Base-by-base conservation (phyloP, 53 echinoderm and acorn worm genomes). In the Echinometra lucunter region DNA sequence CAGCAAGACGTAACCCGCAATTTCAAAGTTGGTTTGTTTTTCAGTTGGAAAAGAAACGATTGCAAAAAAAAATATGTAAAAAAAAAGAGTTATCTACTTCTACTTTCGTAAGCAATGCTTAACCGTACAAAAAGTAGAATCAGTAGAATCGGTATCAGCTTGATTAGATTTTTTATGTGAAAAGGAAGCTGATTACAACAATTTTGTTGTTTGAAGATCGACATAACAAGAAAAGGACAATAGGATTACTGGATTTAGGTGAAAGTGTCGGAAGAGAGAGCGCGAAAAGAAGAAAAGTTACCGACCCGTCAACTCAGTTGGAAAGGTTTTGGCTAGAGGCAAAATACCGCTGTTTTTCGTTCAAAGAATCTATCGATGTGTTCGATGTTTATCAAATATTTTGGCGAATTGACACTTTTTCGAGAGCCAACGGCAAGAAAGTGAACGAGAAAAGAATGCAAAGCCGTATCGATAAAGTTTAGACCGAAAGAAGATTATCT, bases 331-430 rank as follows among this genome's bases (percentile, higher is more conserved):
- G n/a, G 89, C 89, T 89, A n/a, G 58, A 60, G 60, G 89, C 57
- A 89, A 60, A 89, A 89, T 60, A 28, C 85, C 85, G n/a, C 85
- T 85, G 85, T 28, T 85, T 85, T 49, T 85, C 85, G 28, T 47
- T 89, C 37, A 35, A 60, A 21, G 58, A 60, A 70, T 67, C 23
- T 92, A 92, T 92, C 78, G 92, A 92, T 78, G 78, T 47, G 19
- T 58, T 49, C 82, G 83, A 83, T 94, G 85, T 94, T 94, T 94
- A 94, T 94, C 94, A 94, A 94, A 94, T 85, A 94, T 94, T 94
- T 85, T 57, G 82, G 25, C 28, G 94, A 83, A 94, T 94, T 66
- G 16, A 94, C 94, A 94, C 82, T 83, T 94, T 60, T 58, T 94
- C 38, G 28, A 82, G 60, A 58, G 56, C 60, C 80, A 78, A 56